Conservation (phyloP, 1,140 invertebrate genomes). For the Acromyrmex heyeri region DNA sequence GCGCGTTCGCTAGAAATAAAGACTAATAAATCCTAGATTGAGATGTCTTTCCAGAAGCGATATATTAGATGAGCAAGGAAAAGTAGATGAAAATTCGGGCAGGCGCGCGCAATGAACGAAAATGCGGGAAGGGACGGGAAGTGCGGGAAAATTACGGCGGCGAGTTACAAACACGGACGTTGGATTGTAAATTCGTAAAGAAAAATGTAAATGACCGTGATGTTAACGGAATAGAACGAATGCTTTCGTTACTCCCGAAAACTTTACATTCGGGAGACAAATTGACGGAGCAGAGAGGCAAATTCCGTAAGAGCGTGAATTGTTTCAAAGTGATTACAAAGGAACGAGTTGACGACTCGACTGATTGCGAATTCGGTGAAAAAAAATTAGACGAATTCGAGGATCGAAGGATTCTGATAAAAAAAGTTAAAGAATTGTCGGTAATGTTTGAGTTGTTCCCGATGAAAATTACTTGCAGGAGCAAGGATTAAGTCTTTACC, state of each 20-base stretch:
- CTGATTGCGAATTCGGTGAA: not conserved
- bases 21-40: constrained; percentile 36
- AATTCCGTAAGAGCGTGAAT: not conserved
- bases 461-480: not conserved
- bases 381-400: not conserved
- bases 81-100: not conserved
- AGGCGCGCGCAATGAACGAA: not conserved
- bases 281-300: not conserved
- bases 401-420: not conserved
- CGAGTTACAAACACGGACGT: not conserved
- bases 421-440: not conserved
- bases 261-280: constrained; percentile 20
- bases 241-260: not conserved
- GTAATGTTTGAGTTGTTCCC: not conserved
- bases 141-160: constrained; percentile 3
- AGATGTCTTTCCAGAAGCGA: not conserved
- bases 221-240: not conserved
- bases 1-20: constrained; percentile 29
- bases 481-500: not conserved
- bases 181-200: not conserved
- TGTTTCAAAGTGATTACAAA: constrained; percentile 7
- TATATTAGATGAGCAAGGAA: not conserved
- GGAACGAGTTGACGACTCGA: not conserved
- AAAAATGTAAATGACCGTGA: not conserved
- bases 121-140: not conserved